Base-by-base conservation (phyloP, 2,113 vertebrate species). In the Osmerus eperlanus region DNA sequence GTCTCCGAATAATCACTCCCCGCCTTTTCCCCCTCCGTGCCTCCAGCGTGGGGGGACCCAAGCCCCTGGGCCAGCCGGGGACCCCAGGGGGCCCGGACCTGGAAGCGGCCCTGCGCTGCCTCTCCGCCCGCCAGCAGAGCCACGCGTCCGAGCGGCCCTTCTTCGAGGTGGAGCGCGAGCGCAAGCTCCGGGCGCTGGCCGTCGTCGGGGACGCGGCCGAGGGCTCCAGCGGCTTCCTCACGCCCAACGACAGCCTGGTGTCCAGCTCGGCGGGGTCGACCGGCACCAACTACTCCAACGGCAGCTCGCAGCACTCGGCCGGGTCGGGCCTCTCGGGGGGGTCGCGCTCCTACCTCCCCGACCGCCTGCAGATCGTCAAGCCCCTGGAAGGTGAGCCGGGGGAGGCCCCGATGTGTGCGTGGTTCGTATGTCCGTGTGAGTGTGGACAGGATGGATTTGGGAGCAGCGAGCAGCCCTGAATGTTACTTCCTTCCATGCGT, bases 351-450 rank as follows among this genome's bases (percentile, higher is more conserved):
- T 94, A 90, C 84, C 88, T 95, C 66, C 94, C 91, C 0, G 95
- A 95, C 76, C 93, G 96, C 25, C 91, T 96, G 79, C 95, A 95
- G 91, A 95, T 95, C 0, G 78, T 98, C 77, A 94, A 97, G 85
- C 94, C 92, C 0, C 84, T 98, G 87, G 95, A 95, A 93, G 93
- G 94, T 94, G 81, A 89, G 80, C 56, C 0, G 70, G 16, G 55
- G 25, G 13, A 16, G 13, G 18, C 4, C 3, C 14, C 9, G 4
- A 8, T 11, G 9, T 2, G 9, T 36, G 16, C 9, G 13, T 14
- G 25, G 25, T 21, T 36, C 3, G 54, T 16, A 53, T 9, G 3
- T 6, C 6, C 8, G 51, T 21, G 18, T 28, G 18, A 23, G 11
- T 21, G 25, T 5, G 23, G 25, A 63, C 11, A 4, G 61, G 59